Base-by-base conservation (phyloP, 2,888 invertebrate species). In the Amphipyra berbera region DNA sequence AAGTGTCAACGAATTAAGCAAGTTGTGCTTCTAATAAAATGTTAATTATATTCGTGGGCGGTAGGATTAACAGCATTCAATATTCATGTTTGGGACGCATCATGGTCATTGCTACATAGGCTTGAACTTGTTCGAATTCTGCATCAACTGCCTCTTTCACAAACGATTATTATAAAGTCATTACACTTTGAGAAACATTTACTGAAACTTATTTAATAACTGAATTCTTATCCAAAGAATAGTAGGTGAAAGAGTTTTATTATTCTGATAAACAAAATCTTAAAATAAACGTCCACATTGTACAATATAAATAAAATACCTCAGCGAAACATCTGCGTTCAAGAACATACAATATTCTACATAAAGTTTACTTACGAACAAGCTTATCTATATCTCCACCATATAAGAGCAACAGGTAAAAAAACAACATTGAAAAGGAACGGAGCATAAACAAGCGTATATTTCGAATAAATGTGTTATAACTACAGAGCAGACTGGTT, bases 401-500 rank as follows among this genome's bases (percentile, higher is more conserved):
- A 61, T 59, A 67, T 73, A 76, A 48, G 48, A 30, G 12, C 38
- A 64, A 66, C 61, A 72, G 48, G 59, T 74, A 71, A 72, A 77
- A 21, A 79, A 77, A 74, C 44, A 60, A 67, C 66, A 64, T 21
- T 50, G 53, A 58, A 58, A 64, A 62, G 42, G 63, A 49, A 62
- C 40, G 48, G 49, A 60, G 56, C 45, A 73, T 73, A 65, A 79
- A 68, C 59, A 58, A 55, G 57, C 49, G 45, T 59, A 48, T 67
- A 68, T 64, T 66, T 47, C 40, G 37, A 67, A 70, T 76, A 72
- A 72, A 73, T 68, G 61, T 67, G 57, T 71, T 66, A 58, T 59
- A 64, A 65, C 50, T 67, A 62, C 53, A 62, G 56, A 42, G 53
- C 42, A 54, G 59, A 71, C 78, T 73, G 77, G 70, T 78, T 79